These are phyloP conservation scores for Muscicapa comitata DNA, from an alignment of 2,797 vertebrate genomes.

Conservation along the genomic window DNA sequence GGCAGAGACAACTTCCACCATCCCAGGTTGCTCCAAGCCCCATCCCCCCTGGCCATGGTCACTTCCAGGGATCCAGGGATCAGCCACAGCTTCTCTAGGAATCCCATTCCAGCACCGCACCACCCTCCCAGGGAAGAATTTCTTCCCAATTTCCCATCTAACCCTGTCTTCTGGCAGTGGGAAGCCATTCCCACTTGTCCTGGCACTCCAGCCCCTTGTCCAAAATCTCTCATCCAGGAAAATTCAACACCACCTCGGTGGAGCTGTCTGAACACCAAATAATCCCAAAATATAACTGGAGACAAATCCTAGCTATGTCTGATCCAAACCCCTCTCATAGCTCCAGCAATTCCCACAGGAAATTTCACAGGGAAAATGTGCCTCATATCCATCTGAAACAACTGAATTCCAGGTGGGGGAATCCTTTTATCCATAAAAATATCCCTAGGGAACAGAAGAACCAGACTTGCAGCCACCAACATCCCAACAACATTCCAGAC, in stretches of 20 bases:
- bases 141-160: background rate
- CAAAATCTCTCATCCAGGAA: background rate
- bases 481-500: rapidly evolving
- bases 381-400: rapidly evolving
- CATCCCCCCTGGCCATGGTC: rapidly evolving
- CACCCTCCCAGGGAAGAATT: background rate
- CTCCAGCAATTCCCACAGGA: background rate
- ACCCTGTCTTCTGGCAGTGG: background rate
- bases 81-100: background rate
- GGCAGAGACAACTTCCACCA: rapidly evolving
- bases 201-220: rapidly evolving
- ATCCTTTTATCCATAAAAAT: rapidly evolving
- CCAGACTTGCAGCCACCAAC: background rate
- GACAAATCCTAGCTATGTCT: rapidly evolving
- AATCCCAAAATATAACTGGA: background rate
- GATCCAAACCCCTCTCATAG: background rate
- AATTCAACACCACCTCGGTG: rapidly evolving
- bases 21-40: background rate
- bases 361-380: background rate
- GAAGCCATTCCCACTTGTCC: background rate
- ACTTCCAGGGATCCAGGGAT: background rate
- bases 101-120: rapidly evolving
- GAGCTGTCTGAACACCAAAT: background rate
- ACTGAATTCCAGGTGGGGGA: rapidly evolving
- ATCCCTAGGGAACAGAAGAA: background rate